phyloP scores from a whole-genome alignment of 2,113 vertebrate genomes.

The Lontra canadensis region DNA sequence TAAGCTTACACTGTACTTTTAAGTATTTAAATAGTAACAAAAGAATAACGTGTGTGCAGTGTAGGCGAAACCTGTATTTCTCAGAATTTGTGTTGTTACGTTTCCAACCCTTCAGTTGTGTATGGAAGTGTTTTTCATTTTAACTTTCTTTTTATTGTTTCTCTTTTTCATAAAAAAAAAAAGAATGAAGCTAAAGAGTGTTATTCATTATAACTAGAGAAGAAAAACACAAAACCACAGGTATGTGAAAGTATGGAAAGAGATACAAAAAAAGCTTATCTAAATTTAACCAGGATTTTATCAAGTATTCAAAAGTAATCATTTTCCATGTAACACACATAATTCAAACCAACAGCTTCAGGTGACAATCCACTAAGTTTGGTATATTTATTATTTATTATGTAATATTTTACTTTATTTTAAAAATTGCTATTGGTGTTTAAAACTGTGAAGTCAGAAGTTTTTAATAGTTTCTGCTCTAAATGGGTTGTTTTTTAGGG shows the following conservation, averaged over 20 bases:
- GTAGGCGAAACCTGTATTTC: conserved; percentile 48
- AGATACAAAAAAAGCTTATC: background rate
- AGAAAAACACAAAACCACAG: conserved; percentile 55
- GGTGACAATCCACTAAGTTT: background rate
- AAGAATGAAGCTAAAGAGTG: background rate
- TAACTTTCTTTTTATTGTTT: conserved; percentile 25
- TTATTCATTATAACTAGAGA: conserved; percentile 40
- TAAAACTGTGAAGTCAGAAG: background rate
- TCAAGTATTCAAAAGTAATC: conserved; percentile 49
- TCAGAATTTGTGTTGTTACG: conserved; percentile 53
- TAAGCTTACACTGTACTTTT: conserved; percentile 28
- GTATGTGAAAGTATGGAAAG: conserved; percentile 29
- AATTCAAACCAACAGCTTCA: conserved; percentile 22
- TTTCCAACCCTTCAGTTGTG: conserved; percentile 53
- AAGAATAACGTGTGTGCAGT: conserved; percentile 5
- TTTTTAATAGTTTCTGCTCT: background rate
- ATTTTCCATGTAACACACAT: conserved; percentile 15
- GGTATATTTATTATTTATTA: conserved; percentile 6
- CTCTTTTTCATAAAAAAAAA: conserved; percentile 29
- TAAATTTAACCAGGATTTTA: conserved; percentile 47
- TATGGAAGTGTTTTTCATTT: conserved; percentile 55
- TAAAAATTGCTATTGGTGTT: background rate
- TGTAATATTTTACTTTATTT: background rate
- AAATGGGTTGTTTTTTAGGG: background rate
- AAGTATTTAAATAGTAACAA: conserved; percentile 61